Evolutionary conservation across 2,113 vertebrate species (phyloP).

Genomic region (Struthidea cinerea): DNA sequence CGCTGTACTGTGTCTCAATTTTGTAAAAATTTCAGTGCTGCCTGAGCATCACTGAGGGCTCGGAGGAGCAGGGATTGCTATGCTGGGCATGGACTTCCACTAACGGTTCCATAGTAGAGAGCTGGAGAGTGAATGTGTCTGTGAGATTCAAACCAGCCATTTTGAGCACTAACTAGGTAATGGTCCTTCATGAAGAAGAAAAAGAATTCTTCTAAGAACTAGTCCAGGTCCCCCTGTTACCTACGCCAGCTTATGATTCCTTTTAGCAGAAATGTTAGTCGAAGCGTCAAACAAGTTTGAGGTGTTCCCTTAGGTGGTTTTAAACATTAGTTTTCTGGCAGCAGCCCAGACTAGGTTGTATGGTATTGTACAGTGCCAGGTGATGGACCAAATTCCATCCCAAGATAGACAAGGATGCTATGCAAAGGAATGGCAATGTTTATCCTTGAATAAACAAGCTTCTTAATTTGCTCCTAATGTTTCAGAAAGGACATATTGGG

Average conservation of each 20-base stretch:
- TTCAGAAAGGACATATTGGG: neutral
- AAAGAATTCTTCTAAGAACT: neutral
- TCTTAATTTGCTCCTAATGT: neutral
- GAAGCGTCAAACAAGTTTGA: neutral
- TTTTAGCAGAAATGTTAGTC: neutral
- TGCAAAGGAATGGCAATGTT: neutral
- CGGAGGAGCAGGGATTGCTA: neutral
- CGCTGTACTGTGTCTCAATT: neutral
- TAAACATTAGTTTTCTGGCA: neutral
- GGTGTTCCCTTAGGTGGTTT: neutral
- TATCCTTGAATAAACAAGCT: neutral
- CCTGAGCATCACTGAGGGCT: neutral
- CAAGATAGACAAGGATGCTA: neutral
- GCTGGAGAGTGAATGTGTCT: neutral
- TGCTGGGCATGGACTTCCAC: neutral
- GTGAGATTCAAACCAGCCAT: neutral
- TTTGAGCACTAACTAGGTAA: neutral
- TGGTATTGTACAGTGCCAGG: neutral
- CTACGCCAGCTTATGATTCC: neutral
- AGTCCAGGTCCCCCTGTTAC: neutral
- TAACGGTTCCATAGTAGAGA: fast-evolving
- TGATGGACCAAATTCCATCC: neutral
- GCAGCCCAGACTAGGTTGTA: neutral
- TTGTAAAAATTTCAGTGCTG: neutral
- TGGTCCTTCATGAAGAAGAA: neutral